phyloP scores from a whole-genome alignment of 2,888 invertebrate species.

The Cosmia trapezina region DNA sequence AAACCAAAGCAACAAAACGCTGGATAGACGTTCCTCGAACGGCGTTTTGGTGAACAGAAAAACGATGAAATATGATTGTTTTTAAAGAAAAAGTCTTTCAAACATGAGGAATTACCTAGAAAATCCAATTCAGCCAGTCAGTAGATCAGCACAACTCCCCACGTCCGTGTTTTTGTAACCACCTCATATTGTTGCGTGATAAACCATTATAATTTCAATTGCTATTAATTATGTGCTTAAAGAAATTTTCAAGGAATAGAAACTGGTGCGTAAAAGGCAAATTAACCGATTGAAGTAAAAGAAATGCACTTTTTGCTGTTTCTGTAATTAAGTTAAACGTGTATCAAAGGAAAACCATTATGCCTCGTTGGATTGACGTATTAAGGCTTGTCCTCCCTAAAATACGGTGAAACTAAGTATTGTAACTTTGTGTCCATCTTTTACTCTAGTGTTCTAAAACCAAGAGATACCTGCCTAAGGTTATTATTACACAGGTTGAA shows the following conservation, averaged over 20 bases:
- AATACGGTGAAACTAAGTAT: too few relatives aligned
- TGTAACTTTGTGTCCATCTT: too few relatives aligned
- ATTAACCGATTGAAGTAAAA: slow-evolving; percentile 35
- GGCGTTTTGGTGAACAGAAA: slow-evolving; percentile 32
- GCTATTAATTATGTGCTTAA: slow-evolving; percentile 49
- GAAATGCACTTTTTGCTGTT: slow-evolving; percentile 16
- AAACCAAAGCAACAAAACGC: slow-evolving; percentile 7
- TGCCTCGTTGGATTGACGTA: background rate
- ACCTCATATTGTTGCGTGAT: slow-evolving; percentile 53
- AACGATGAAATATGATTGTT: background rate
- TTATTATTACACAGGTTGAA: slow-evolving; percentile 6
- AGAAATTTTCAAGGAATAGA: slow-evolving; percentile 53
- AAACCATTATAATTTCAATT: slow-evolving; percentile 51
- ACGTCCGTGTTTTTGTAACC: slow-evolving; percentile 53
- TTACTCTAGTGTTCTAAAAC: background rate
- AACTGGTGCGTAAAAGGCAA: slow-evolving; percentile 51
- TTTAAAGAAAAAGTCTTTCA: slow-evolving; percentile 24
- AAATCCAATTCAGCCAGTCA: slow-evolving; percentile 33
- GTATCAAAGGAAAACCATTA: slow-evolving; percentile 9
- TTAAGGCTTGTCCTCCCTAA: too few relatives aligned
- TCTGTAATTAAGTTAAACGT: slow-evolving; percentile 6
- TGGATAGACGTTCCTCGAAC: background rate
- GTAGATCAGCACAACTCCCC: slow-evolving; percentile 43
- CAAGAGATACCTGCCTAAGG: background rate
- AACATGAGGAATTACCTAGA: slow-evolving; percentile 34